A percentile compares a stretch with the other conserved stretches of the same genome.
Evolutionary conservation across 2,797 vertebrate genomes (phyloP).

Genomic region (Chelmon rostratus): DNA sequence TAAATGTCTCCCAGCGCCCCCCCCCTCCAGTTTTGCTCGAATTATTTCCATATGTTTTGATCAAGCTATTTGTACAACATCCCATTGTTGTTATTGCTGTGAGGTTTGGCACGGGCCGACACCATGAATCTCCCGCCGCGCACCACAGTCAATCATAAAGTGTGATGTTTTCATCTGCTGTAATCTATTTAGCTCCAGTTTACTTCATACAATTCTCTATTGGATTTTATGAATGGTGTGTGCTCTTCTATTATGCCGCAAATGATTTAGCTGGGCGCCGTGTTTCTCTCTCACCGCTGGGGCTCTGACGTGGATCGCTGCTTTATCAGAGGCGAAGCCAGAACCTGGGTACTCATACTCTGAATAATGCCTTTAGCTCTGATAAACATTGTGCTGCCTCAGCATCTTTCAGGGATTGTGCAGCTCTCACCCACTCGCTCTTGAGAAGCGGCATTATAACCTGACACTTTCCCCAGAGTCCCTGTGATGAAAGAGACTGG

Average conservation of each 20-base stretch:
- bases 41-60: conserved; percentile 35
- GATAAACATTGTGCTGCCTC: conserved; percentile 86
- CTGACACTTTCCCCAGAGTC: conserved; percentile 74
- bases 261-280: conserved; percentile 72
- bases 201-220: conserved; percentile 66
- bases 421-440: conserved; percentile 73
- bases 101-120: conserved; percentile 28
- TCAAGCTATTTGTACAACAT: conserved; percentile 57
- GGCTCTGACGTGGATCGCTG: conserved; percentile 59
- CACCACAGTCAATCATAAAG: conserved; percentile 65
- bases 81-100: conserved; percentile 48
- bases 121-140: conserved; percentile 50
- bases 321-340: conserved; percentile 78
- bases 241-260: conserved; percentile 68
- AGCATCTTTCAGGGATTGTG: conserved; percentile 81
- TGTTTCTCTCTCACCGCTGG: conserved; percentile 54
- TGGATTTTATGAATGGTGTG: conserved; percentile 73
- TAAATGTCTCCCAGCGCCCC: neutral
- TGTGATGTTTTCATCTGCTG: conserved; percentile 72
- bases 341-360: conserved; percentile 71
- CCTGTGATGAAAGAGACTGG: conserved; percentile 79
- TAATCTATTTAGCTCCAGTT: conserved; percentile 79
- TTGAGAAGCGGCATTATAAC: conserved; percentile 77
- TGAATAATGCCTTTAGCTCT: conserved; percentile 82
- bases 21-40: conserved; percentile 12